Base-by-base conservation (phyloP, 2,113 vertebrate genomes). In the Casuarius casuarius region DNA sequence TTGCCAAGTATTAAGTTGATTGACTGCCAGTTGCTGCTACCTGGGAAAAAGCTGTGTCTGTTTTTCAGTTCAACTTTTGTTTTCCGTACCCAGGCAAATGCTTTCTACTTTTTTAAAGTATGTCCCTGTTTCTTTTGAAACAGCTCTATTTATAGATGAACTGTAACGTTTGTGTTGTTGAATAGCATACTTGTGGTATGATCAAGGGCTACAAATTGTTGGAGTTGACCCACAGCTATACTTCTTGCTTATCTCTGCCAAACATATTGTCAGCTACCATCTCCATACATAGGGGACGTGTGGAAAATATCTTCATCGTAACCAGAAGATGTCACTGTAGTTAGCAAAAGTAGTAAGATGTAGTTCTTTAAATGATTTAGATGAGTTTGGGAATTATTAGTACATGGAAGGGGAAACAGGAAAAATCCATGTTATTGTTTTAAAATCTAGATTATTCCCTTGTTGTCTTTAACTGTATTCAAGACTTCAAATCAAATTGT, bases 281-380 rank as follows among this genome's bases (percentile, higher is more conserved):
- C 78, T 92, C 76, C 65, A 15, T 49, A 56, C 20, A 1, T 7
- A 52, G 65, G 35, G 48, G 68, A 3, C 1, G 0, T 25, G 59
- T 90, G 92, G 76, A 66, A 63, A 58, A 22, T 56, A 81, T 49
- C 88, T 82, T 65, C 65, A 8, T 21, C 0, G 1, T 35, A 83
- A 61, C 94, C 96, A 97, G 95, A 74, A 95, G 95, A 56, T 96
- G 95, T 94, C 95, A 96, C 94, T 97, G 70, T 68, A 87, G 97
- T 46, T 77, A 92, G 59, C 42, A 63, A 90, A 93, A 89, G 28
- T 22, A 48, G 22, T 44, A 31, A 54, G 38, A 42, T 71, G 8
- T 5, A 67, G 73, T 38, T 65, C 38, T 58, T 85, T 18, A 42
- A 73, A 31, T 66, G 3, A 54, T 58, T 65, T 28, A 14, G 15